These are phyloP conservation scores for Stramonita haemastoma DNA, from an alignment of 2,888 invertebrate genomes.

Conservation along the genomic window DNA sequence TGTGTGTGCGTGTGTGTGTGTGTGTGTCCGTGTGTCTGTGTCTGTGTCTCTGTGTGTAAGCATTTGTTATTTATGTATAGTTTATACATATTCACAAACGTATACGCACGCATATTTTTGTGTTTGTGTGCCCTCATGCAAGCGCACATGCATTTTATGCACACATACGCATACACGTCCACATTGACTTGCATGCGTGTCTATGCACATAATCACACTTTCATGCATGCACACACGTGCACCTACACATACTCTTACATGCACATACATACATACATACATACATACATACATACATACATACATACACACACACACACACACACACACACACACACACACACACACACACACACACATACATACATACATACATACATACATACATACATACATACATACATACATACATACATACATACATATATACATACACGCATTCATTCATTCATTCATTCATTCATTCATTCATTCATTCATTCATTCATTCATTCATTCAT, in stretches of 20 bases:
- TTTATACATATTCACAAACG: not conserved
- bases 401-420: too few relatives aligned
- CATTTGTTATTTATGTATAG: not conserved
- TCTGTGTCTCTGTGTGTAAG: not conserved
- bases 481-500: too few relatives aligned
- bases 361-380: conserved; percentile 17
- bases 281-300: not conserved
- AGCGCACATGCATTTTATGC: not conserved
- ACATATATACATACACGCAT: too few relatives aligned
- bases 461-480: too few relatives aligned
- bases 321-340: not conserved
- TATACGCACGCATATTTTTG: not conserved
- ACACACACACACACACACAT: not conserved
- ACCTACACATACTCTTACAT: too few relatives aligned
- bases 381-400: conserved; percentile 8
- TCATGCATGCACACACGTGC: too few relatives aligned
- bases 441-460: too few relatives aligned
- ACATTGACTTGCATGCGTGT: too few relatives aligned
- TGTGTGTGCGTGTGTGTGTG: too few relatives aligned
- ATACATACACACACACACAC: too few relatives aligned
- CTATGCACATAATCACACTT: too few relatives aligned
- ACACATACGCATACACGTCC: conserved; percentile 4
- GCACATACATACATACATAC: too few relatives aligned
- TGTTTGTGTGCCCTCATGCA: not conserved
- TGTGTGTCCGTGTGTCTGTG: conserved; percentile 5